Evolutionary conservation across 2,888 invertebrate species (phyloP), one percentile per base, ranked within the genome.

Genomic region (Aphodius granarius): DNA sequence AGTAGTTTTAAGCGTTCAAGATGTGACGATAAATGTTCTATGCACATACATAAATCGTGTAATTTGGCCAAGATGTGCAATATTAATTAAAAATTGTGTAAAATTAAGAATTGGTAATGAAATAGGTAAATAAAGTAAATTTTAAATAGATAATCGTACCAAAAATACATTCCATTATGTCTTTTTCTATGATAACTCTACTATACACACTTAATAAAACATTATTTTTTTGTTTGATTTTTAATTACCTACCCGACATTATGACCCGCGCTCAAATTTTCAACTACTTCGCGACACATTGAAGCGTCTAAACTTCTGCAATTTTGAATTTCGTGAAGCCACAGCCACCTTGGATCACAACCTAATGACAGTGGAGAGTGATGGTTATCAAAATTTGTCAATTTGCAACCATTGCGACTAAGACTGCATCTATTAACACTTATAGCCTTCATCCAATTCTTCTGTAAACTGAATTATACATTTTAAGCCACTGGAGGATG

Each of bases 41-140:
- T 75, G 74, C 73, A 73, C 73, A 70, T 73, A 75, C 18, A 66
- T 75, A 19, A 20, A 68, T n/a, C 20, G 20, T 21, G 63, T 73
- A 76, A 75, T 76, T 79, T 79, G 82, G 82, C 82, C 82, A 80
- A 78, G 78, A 79, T 80, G 82, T 82, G 82, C 82, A 82, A 82
- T 82, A 81, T 72, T 73, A 75, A 73, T 76, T 77, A 65, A 74
- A n/a, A 72, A 66, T 43, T 75, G 22, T 68, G 20, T 19, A 68
- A 68, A 65, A 20, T 16, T 68, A 68, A 65, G 19, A 65, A 65
- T 65, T 68, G 15, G 22, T 21, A 68, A 68, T 3, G 21, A 68
- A 68, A 68, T 68, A 20, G 20, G 16, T 16, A 13, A 68, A 68
- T 5, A 68, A 68, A 68, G n/a, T 68, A 68, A 21, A 21, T 68